phyloP scores from a whole-genome alignment of 2,113 vertebrate genomes.

The Hippocampus mohnikei region DNA sequence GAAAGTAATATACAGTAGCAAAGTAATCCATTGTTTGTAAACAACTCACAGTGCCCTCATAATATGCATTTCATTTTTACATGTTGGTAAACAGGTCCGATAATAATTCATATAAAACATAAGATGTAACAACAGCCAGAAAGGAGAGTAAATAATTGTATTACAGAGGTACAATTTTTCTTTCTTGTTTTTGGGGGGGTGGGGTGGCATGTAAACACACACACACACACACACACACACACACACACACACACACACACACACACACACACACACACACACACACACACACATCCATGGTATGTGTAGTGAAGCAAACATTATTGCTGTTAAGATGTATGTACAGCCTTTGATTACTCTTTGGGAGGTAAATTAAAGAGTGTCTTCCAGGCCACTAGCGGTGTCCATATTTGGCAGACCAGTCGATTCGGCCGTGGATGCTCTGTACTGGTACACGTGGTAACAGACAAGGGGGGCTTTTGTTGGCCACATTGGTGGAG shows the following conservation, averaged over 20 bases:
- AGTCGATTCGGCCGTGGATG: constrained; percentile 84
- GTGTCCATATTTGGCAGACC: constrained; percentile 87
- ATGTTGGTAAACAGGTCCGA: constrained; percentile 37
- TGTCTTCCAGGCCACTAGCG: constrained; percentile 69
- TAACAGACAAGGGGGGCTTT: constrained; percentile 72
- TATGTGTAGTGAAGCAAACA: constrained; percentile 42
- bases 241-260: constrained; percentile 50
- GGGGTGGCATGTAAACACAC: constrained; percentile 35
- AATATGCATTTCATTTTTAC: constrained; percentile 49
- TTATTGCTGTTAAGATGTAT: constrained; percentile 72
- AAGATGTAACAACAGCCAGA: constrained; percentile 7
- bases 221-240: constrained; percentile 42
- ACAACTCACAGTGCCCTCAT: constrained; percentile 48
- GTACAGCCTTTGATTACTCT: constrained; percentile 59
- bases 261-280: constrained; percentile 42
- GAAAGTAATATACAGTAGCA: constrained; percentile 17
- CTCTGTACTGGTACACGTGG: constrained; percentile 74
- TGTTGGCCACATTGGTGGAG: constrained; percentile 73
- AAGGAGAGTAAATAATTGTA: constrained; percentile 2
- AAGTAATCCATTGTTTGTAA: constrained; percentile 33
- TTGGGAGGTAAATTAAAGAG: constrained; percentile 48
- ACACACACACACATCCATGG: constrained; percentile 57
- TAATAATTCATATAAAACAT: constrained; percentile 41
- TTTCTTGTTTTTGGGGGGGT: neutral
- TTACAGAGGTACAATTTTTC: constrained; percentile 26